Evolutionary conservation across 2,113 vertebrate genomes (phyloP).

Genomic region (Phalacrocorax aristotelis): DNA sequence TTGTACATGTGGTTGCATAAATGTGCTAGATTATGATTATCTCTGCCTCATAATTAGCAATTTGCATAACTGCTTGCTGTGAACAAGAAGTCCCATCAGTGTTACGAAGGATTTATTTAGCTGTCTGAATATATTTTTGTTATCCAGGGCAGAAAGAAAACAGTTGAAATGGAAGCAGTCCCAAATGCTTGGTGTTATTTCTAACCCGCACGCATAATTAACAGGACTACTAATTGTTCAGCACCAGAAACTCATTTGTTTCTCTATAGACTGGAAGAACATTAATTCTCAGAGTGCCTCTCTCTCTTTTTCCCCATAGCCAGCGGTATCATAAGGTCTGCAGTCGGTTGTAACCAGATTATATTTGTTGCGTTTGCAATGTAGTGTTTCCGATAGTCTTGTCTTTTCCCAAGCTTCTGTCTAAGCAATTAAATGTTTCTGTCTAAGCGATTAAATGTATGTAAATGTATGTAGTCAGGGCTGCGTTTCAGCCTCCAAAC

Average conservation of each 20-base stretch:
- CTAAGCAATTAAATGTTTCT: neutral
- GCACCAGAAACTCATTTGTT: slow-evolving; percentile 74
- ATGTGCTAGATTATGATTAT: slow-evolving; percentile 73
- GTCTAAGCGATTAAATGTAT: neutral
- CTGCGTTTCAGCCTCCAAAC: slow-evolving; percentile 3
- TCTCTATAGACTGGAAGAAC: slow-evolving; percentile 67
- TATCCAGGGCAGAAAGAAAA: slow-evolving; percentile 65
- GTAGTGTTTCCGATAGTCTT: neutral
- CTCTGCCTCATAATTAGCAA: slow-evolving; percentile 75
- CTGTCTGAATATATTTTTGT: slow-evolving; percentile 75
- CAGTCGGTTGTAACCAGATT: slow-evolving; percentile 57
- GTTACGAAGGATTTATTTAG: slow-evolving; percentile 74
- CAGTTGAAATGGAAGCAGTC: slow-evolving; percentile 70
- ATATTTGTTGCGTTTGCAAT: slow-evolving; percentile 40
- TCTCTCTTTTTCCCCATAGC: slow-evolving; percentile 24
- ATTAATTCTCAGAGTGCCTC: slow-evolving; percentile 64
- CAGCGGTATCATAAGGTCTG: slow-evolving; percentile 33
- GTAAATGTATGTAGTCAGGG: neutral
- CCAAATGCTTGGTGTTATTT: slow-evolving; percentile 70
- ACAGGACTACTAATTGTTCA: slow-evolving; percentile 73
- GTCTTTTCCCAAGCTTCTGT: slow-evolving; percentile 46
- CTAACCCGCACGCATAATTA: slow-evolving; percentile 69
- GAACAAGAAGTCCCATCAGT: slow-evolving; percentile 69
- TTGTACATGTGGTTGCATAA: slow-evolving; percentile 63
- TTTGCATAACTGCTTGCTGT: slow-evolving; percentile 74